phyloP scores from a whole-genome alignment of 2,113 vertebrate genomes.

The Hippocampus guttulatus region DNA sequence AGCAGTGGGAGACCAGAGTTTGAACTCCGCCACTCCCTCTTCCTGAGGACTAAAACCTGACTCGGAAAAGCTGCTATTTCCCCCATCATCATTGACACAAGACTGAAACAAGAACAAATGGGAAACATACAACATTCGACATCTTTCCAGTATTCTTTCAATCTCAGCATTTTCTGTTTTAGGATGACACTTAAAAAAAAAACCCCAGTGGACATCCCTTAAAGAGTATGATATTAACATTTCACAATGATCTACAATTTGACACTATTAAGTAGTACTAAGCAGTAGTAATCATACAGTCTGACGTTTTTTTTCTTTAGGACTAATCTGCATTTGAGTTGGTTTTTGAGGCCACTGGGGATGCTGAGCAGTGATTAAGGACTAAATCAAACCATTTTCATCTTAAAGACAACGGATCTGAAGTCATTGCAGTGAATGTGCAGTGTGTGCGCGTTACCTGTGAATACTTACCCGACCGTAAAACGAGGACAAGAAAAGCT shows the following conservation, averaged over 20 bases:
- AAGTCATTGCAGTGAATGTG: neutral
- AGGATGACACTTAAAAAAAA: neutral
- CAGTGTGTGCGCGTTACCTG: neutral
- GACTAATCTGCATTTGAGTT: neutral
- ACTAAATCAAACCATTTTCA: neutral
- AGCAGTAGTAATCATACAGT: neutral
- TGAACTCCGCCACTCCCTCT: constrained; percentile 23
- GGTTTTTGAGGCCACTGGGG: too few relatives aligned
- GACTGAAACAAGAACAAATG: constrained; percentile 41
- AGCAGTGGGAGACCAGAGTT: constrained; percentile 53
- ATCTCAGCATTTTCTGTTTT: neutral
- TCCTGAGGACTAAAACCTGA: constrained; percentile 37
- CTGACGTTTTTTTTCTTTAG: neutral
- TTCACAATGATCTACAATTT: neutral
- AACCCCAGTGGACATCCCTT: neutral
- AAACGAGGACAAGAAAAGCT: constrained; percentile 39
- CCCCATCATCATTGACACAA: constrained; percentile 28
- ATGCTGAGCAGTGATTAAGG: neutral
- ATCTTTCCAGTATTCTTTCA: neutral
- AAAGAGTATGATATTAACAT: neutral
- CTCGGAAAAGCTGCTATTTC: constrained; percentile 27
- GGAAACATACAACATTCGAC: neutral
- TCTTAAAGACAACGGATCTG: neutral
- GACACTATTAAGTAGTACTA: neutral
- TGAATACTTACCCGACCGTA: constrained; percentile 56